These are phyloP conservation scores for Oedothorax gibbosus DNA, from an alignment of 1,140 invertebrate species.

Conservation along the genomic window DNA sequence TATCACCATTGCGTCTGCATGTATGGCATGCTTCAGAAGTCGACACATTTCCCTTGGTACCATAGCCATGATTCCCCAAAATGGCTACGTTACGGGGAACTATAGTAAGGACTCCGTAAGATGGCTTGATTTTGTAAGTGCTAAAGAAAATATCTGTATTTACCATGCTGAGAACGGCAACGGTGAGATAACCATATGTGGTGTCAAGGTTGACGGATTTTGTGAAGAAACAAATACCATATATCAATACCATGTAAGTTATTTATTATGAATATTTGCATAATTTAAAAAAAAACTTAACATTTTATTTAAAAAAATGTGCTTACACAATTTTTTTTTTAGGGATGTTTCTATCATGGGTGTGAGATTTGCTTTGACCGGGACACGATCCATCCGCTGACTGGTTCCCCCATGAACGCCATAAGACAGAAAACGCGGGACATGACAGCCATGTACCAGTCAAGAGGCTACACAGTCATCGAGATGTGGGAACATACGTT, in stretches of 20 bases:
- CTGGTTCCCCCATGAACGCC: background rate
- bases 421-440: background rate
- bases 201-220: conserved; percentile 1
- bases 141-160: conserved; percentile 24
- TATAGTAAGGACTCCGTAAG: background rate
- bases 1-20: conserved; percentile 7
- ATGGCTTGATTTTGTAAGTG: conserved; percentile 31
- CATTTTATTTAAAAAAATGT: background rate
- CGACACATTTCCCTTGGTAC: conserved; percentile 6
- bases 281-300: background rate
- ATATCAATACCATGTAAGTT: too few species aligned
- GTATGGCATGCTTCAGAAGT: conserved; percentile 26
- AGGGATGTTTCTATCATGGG: conserved; percentile 3
- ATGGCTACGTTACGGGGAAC: conserved; percentile 37
- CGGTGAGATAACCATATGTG: conserved; percentile 1
- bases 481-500: conserved; percentile 7
- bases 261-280: too few species aligned
- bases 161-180: conserved; percentile 21
- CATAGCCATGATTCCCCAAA: conserved; percentile 48
- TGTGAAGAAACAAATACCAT: conserved; percentile 23
- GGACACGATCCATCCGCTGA: background rate
- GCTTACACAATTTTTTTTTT: too few species aligned
- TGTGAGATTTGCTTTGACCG: conserved; percentile 2
- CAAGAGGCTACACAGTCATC: background rate
- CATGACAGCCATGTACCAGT: background rate